Percentiles rank a stretch among this genome's conserved stretches.
phyloP scores from a whole-genome alignment of 2,888 invertebrate genomes.

The Rhagonycha lutea region DNA sequence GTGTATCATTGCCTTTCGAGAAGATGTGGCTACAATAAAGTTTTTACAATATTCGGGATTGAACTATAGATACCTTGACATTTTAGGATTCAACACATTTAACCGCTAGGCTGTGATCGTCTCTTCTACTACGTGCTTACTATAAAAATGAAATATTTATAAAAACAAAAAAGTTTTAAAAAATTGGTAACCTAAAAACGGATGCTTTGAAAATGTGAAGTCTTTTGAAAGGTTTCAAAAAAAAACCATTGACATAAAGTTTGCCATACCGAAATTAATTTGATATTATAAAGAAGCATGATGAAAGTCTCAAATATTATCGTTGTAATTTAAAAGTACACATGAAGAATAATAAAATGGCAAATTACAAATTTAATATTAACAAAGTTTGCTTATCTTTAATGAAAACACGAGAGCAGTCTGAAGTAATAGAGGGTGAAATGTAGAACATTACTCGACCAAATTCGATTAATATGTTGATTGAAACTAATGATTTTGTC shows the following conservation, averaged over 20 bases:
- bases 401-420: slow-evolving; percentile 35
- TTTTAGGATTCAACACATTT: too few relatives aligned
- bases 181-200: too few relatives aligned
- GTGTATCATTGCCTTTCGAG: too few relatives aligned
- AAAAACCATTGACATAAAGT: too few relatives aligned
- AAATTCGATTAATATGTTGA: slow-evolving; percentile 53
- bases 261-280: neutral
- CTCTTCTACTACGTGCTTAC: too few relatives aligned
- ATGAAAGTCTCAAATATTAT: neutral
- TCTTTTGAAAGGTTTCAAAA: neutral
- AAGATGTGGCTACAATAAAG: too few relatives aligned
- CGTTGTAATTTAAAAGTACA: neutral
- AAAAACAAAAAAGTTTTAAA: too few relatives aligned
- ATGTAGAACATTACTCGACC: slow-evolving; percentile 40
- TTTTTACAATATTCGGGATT: too few relatives aligned
- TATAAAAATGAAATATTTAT: too few relatives aligned
- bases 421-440: slow-evolving; percentile 48
- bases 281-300: neutral
- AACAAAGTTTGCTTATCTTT: neutral
- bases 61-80: too few relatives aligned
- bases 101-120: too few relatives aligned
- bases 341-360: neutral
- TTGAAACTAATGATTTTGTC: slow-evolving; percentile 54
- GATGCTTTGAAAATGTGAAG: too few relatives aligned
- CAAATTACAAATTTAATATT: neutral